Percentiles rank a stretch among this genome's conserved stretches.
Conservation (phyloP, 2,797 vertebrate species). For the Rhadinocentrus ornatus region DNA sequence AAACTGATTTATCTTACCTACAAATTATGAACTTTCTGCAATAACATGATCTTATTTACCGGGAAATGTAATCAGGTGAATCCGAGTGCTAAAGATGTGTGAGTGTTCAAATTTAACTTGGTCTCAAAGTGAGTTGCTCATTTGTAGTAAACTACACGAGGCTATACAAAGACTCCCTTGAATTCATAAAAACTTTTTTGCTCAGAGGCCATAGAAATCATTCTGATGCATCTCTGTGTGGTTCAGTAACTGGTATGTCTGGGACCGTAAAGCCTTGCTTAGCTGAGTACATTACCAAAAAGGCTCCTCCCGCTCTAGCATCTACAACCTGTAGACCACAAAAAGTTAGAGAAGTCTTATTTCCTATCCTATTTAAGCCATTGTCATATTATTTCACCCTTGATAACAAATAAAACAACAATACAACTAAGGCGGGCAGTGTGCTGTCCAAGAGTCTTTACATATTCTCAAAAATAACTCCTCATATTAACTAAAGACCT, state of each 20-base stretch:
- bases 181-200: background rate
- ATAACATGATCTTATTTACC: background rate
- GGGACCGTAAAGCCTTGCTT: background rate
- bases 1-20: constrained; percentile 5
- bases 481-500: background rate
- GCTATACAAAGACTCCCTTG: background rate
- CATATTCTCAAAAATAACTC: background rate
- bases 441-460: too few species aligned
- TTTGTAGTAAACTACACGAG: background rate
- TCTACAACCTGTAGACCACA: background rate
- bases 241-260: background rate
- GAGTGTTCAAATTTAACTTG: background rate
- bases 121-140: constrained; percentile 3
- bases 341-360: background rate
- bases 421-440: too few species aligned
- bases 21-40: background rate
- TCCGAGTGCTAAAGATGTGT: background rate
- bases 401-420: too few species aligned
- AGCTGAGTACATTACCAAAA: background rate
- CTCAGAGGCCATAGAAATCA: background rate
- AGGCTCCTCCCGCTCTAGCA: background rate
- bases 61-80: constrained; percentile 5
- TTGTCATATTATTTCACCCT: too few species aligned
- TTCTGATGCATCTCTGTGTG: background rate
- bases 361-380: background rate